Evolutionary conservation across 2,797 vertebrate species (phyloP).

Genomic region (Clarias platycephalus): DNA sequence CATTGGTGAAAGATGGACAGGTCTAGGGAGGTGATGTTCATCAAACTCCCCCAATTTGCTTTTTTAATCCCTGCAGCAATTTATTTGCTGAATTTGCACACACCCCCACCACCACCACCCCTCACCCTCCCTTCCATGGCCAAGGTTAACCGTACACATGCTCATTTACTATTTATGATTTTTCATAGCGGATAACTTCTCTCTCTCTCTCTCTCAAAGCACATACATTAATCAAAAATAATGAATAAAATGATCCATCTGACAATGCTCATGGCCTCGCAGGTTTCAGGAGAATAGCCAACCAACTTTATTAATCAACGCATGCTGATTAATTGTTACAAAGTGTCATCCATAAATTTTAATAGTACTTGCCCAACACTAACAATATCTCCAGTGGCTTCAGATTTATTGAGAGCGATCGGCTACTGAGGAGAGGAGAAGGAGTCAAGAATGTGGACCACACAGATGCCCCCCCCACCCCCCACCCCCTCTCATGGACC

Average conservation of each 20-base stretch:
- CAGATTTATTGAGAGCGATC: conserved; percentile 92
- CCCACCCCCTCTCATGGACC: not conserved
- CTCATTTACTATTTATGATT: conserved; percentile 99
- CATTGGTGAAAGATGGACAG: conserved; percentile 88
- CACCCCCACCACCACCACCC: conserved; percentile 78
- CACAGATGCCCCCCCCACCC: not conserved
- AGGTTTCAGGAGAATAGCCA: conserved; percentile 97
- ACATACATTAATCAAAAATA: conserved; percentile 99
- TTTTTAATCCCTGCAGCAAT: conserved; percentile 87
- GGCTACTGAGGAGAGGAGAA: conserved; percentile 73
- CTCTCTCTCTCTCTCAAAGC: conserved; percentile 71
- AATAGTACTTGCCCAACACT: conserved; percentile 94
- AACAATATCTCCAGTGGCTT: conserved; percentile 97
- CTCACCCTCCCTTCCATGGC: conserved; percentile 64
- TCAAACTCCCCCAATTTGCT: conserved; percentile 87
- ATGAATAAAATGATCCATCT: conserved; percentile 99
- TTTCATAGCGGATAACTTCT: conserved; percentile 88
- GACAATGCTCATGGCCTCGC: conserved; percentile 94
- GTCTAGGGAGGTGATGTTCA: conserved; percentile 94
- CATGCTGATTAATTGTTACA: conserved; percentile 97
- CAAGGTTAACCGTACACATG: conserved; percentile 96
- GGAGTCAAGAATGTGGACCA: conserved; percentile 43
- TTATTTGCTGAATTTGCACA: conserved; percentile 89
- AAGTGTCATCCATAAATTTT: conserved; percentile 97
- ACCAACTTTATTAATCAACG: conserved; percentile 99